Evolutionary conservation across 2,888 invertebrate species (phyloP), one percentile per base, ranked within the genome.

Genomic region (Andricus quercusramuli): DNA sequence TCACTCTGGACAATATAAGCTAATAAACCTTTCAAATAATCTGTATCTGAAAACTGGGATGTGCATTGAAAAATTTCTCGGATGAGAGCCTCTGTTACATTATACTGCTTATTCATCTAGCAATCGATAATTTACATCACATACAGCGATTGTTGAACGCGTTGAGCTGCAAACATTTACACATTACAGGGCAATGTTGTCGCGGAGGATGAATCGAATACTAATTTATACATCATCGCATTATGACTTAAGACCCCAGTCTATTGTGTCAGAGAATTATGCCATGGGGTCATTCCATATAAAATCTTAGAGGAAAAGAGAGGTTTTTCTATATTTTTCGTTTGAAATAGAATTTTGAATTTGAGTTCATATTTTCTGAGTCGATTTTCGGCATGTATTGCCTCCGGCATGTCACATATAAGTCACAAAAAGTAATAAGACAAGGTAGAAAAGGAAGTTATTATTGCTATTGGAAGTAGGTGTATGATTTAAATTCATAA

Each of bases 161-260:
- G 56, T 37, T n/a, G 56, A 74, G 74, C 59, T 74, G 56, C 32
- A 74, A 74, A 74, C 74, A 74, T 74, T 74, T 56, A 22, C 59
- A 59, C 59, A 59, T 59, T 59, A 59, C 56, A 74, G 51, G n/a
- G 51, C 32, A 56, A 59, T 74, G 74, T 74, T 74, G 74, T 74
- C 74, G 56, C n/a, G 74, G n/a, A 51, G 56, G 56, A 74, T 74
- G 32, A 74, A 56, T 74, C 74, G 74, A 74, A 74, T 59, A 74
- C 51, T 56, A 32, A 74, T 74, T 74, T 51, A 59, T 74, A 74
- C 22, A 32, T 74, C 56, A 74, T 56, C 32, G 37, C 22, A n/a
- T 74, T 74, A 25, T 74, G 29, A 32, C 32, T 56, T 64, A 64
- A 64, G 64, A 64, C 64, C 17, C 64, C 5, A 29, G 25, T 64